Base-by-base conservation (phyloP, 2,113 vertebrate species). In the Pongo abelii region DNA sequence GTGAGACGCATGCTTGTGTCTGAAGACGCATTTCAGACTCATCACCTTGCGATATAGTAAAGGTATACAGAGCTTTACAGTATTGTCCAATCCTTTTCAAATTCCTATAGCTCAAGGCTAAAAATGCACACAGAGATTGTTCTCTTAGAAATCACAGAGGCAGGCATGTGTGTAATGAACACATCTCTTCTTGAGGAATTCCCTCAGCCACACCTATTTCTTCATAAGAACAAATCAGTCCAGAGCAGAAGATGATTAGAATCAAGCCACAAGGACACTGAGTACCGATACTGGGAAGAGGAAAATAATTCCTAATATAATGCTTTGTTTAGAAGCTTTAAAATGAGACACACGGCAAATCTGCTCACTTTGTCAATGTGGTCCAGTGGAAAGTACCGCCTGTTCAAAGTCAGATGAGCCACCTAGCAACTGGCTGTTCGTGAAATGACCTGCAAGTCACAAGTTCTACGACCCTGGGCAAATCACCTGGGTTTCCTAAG, bases 131-230 rank as follows among this genome's bases (percentile, higher is more conserved):
- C 5, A 78, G 88, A 69, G 16, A 46, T 96, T 97, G 97, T 97
- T 86, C 64, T 61, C 94, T 94, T 75, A 84, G 80, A 95, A 94
- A 86, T 77, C 8, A 79, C 84, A 50, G 93, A 97, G 95, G 48
- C 11, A 95, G 90, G 52, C 32, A 35, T 10, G 0, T 94, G 81
- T 85, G 75, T 12, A 97, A 98, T 3, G 74, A 97, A 72, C 18
- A 79, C 59, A 84, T 88, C 89, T 89, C 43, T 97, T 96, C 72
- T 91, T 50, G 40, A 95, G 48, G 80, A 93, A 95, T 89, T 91
- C 91, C 75, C 89, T 91, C 25, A 55, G 74, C 48, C 38, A 84
- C 75, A 78, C 30, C 20, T 40, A 18, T n/a, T 91, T 92, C 72
- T 61, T 95, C 10, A 67, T 84, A 57, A 96, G 61, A 95, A 52